Evolutionary conservation across 2,888 invertebrate species (phyloP), one percentile per base, ranked within the genome.

Genomic region (Eumerus sabulonum): DNA sequence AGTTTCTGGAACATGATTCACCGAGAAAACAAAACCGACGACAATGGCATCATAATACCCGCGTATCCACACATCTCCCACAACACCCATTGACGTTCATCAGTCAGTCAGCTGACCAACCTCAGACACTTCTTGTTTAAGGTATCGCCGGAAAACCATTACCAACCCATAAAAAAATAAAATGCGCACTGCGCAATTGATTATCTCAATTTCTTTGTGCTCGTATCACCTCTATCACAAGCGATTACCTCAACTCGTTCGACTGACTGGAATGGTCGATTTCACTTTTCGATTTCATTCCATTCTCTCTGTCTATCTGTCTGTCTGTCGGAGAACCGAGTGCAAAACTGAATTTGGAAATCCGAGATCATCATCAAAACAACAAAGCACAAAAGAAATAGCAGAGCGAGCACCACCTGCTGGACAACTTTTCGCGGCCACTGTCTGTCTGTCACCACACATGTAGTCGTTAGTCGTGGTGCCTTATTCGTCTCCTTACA

Each of bases 341-440:
- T n/a, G 27, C 27, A 27, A 27, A 27, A 7, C 27, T 27, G 27
- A 27, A 27, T 27, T 27, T 27, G 27, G 27, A 27, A 27, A 27
- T 27, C 42, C 42, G 12, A 9, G 18, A 38, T 38, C 47, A 35
- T 17, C 54, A 9, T n/a, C 44, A 59, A 59, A 19, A 5, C 9
- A 16, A 27, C 2, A 27, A 2, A 7, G 3, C 27, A 27, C 27
- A n/a, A n/a, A n/a, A n/a, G n/a, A n/a, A n/a, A n/a, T n/a, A n/a
- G n/a, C n/a, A n/a, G n/a, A n/a, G n/a, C n/a, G 11, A 45, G 42
- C 14, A 36, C 53, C 42, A 71, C 77, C 59, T 79, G 64, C 74
- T 63, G n/a, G 60, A 56, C 74, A 27, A 74, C 79, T 70, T 74
- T 79, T 79, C 16, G 79, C 60, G 63, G 74, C 74, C 60, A 79